phyloP scores from a whole-genome alignment of 2,888 invertebrate species.

The Eupithecia pulchellata region DNA sequence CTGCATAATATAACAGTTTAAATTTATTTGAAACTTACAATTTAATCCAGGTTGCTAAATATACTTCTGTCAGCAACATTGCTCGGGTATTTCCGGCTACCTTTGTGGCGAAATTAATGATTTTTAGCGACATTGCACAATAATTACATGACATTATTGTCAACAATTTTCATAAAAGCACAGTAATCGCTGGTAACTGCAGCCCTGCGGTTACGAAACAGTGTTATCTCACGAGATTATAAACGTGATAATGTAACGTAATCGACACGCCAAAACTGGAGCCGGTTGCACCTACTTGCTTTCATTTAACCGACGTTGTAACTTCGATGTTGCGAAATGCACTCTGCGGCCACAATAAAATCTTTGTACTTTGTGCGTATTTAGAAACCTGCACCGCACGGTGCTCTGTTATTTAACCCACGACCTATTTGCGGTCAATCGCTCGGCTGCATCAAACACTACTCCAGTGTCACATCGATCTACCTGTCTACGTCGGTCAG shows the following conservation, averaged over 20 bases:
- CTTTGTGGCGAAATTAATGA: background rate
- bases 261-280: constrained; percentile 47
- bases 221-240: constrained; percentile 44
- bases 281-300: constrained; percentile 45
- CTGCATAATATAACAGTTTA: constrained; percentile 3
- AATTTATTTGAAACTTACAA: background rate
- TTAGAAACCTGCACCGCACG: constrained; percentile 78
- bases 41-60: background rate
- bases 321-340: constrained; percentile 66
- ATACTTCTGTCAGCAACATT: background rate
- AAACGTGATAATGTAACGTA: constrained; percentile 46
- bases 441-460: constrained; percentile 57
- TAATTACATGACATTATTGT: constrained; percentile 7
- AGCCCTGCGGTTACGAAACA: constrained; percentile 39
- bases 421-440: constrained; percentile 82
- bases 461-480: constrained; percentile 40
- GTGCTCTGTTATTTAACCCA: constrained; percentile 78
- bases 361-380: constrained; percentile 64
- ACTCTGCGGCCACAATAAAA: constrained; percentile 75
- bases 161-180: constrained; percentile 11
- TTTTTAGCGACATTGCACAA: background rate
- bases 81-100: background rate
- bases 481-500: constrained; percentile 25
- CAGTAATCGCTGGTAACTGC: constrained; percentile 26
- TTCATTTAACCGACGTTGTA: constrained; percentile 48